These are phyloP conservation scores for Dryobotodes eremita DNA, from an alignment of 2,888 invertebrate species.

Conservation along the genomic window DNA sequence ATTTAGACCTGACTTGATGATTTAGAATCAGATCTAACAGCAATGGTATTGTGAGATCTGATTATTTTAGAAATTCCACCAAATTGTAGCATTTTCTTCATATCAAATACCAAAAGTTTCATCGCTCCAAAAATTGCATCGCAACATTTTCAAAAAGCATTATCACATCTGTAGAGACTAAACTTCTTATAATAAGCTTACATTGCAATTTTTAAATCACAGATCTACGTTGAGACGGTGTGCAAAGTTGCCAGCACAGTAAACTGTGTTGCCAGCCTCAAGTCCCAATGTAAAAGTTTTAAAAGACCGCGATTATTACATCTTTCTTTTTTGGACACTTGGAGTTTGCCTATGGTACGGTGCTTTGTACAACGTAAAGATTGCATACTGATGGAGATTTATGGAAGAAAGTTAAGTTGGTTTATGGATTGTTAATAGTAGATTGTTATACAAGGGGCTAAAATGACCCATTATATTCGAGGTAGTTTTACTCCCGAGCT, in stretches of 20 bases:
- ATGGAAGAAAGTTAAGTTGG: constrained; percentile 21
- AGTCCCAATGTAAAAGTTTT: constrained; percentile 70
- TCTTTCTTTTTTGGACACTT: constrained; percentile 62
- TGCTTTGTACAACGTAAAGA: constrained; percentile 60
- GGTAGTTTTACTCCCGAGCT: too few species aligned
- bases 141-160: constrained; percentile 32
- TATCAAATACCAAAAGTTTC: constrained; percentile 18
- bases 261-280: constrained; percentile 41
- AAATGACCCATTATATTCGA: too few species aligned
- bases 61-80: background rate
- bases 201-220: constrained; percentile 59
- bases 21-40: background rate
- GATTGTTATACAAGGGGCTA: too few species aligned
- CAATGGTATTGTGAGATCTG: too few species aligned
- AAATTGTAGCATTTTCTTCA: constrained; percentile 1
- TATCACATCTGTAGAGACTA: constrained; percentile 47
- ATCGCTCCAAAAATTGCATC: constrained; percentile 5
- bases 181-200: constrained; percentile 51
- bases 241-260: constrained; percentile 35
- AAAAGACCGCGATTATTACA: constrained; percentile 75
- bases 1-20: background rate
- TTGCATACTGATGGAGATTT: constrained; percentile 56
- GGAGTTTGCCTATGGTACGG: constrained; percentile 43
- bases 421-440: constrained; percentile 14
- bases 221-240: constrained; percentile 55